A percentile compares a stretch with the other conserved stretches of the same genome.
These are phyloP conservation scores for Phylloscopus whistleri DNA, from an alignment of 2,113 vertebrate species.

Conservation along the genomic window DNA sequence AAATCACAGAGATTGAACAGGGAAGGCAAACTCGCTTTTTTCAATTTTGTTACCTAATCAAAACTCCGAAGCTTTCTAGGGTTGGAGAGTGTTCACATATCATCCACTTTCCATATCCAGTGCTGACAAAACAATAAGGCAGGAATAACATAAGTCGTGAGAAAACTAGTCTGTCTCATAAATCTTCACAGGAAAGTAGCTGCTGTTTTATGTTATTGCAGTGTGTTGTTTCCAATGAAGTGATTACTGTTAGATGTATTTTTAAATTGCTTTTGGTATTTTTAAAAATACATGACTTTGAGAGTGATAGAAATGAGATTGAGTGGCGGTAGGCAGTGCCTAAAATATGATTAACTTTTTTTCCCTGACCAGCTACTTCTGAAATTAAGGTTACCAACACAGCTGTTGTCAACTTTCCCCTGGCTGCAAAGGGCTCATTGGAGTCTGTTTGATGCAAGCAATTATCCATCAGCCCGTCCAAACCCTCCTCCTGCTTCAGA, in stretches of 20 bases:
- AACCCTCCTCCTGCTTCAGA: neutral
- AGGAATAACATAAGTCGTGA: slow-evolving; percentile 38
- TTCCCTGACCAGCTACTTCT: slow-evolving; percentile 44
- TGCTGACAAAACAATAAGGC: slow-evolving; percentile 62
- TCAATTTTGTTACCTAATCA: slow-evolving; percentile 57
- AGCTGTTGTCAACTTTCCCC: slow-evolving; percentile 33
- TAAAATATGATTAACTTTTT: slow-evolving; percentile 60
- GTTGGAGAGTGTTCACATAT: slow-evolving; percentile 60
- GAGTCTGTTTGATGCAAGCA: neutral
- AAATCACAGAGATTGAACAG: slow-evolving; percentile 30
- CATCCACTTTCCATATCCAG: slow-evolving; percentile 63
- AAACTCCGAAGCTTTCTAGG: slow-evolving; percentile 60
- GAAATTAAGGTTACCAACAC: slow-evolving; percentile 56
- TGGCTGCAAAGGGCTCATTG: neutral
- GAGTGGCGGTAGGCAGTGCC: slow-evolving; percentile 2
- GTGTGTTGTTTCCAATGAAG: slow-evolving; percentile 51
- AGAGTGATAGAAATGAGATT: slow-evolving; percentile 43
- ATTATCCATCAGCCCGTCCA: neutral
- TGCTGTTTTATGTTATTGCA: slow-evolving; percentile 66
- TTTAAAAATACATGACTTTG: slow-evolving; percentile 63
- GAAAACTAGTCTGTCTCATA: slow-evolving; percentile 46
- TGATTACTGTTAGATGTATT: slow-evolving; percentile 49
- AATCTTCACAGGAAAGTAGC: slow-evolving; percentile 56
- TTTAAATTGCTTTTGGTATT: slow-evolving; percentile 63
- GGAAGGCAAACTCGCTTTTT: slow-evolving; percentile 47